Percentiles rank a stretch among this genome's conserved stretches.
phyloP scores from a whole-genome alignment of 2,888 invertebrate species.

The Macrophya annulata region DNA sequence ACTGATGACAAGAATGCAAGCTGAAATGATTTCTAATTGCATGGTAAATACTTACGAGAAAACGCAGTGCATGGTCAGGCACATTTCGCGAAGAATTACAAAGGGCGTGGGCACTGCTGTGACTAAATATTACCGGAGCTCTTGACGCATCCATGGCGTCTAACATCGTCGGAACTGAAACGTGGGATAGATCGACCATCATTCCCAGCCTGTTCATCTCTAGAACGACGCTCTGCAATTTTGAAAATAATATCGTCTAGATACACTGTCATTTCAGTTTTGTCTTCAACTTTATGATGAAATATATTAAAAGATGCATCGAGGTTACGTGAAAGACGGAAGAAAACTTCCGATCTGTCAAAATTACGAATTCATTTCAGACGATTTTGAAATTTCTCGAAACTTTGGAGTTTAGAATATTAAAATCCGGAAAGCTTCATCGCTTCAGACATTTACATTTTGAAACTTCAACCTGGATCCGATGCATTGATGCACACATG shows the following conservation, averaged over 20 bases:
- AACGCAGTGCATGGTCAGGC: conserved; percentile 82
- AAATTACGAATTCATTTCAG: too few species aligned
- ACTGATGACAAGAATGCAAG: neutral
- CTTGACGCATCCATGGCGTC: conserved; percentile 80
- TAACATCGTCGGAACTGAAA: conserved; percentile 82
- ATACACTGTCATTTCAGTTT: neutral
- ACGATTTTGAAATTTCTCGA: too few species aligned
- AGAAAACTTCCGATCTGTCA: too few species aligned
- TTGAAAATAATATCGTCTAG: neutral
- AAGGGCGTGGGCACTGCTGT: conserved; percentile 82
- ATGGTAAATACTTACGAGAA: conserved; percentile 79
- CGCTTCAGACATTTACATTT: too few species aligned
- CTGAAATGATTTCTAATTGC: neutral
- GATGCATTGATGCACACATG: neutral
- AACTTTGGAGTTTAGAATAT: too few species aligned
- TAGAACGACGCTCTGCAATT: conserved; percentile 80
- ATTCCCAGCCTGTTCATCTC: conserved; percentile 85
- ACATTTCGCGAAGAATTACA: conserved; percentile 83
- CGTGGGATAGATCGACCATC: conserved; percentile 83
- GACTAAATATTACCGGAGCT: conserved; percentile 84
- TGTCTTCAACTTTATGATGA: neutral
- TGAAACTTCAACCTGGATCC: too few species aligned
- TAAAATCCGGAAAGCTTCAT: too few species aligned
- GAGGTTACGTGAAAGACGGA: neutral
- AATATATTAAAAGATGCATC: neutral